These are phyloP conservation scores for Sebastes diaconus DNA, from an alignment of 2,797 vertebrate genomes.

Conservation along the genomic window DNA sequence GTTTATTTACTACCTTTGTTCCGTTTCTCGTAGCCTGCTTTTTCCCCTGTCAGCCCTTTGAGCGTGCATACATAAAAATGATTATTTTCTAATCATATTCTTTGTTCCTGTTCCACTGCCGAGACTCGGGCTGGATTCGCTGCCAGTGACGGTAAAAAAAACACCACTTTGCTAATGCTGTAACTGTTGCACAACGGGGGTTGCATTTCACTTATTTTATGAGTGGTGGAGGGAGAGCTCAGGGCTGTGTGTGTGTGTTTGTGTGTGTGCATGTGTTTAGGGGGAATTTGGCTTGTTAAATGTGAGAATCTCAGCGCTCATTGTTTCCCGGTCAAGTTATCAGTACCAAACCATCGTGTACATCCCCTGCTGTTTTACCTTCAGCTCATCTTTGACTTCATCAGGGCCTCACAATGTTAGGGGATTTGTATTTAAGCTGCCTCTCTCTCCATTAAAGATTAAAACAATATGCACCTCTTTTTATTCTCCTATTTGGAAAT, in stretches of 20 bases:
- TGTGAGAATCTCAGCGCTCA: constrained; percentile 56
- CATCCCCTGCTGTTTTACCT: constrained; percentile 29
- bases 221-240: constrained; percentile 54
- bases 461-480: background rate
- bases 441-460: background rate
- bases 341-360: constrained; percentile 12
- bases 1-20: constrained; percentile 49
- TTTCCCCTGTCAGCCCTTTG: constrained; percentile 10
- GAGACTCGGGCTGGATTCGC: constrained; percentile 40
- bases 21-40: constrained; percentile 22
- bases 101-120: constrained; percentile 52
- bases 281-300: constrained; percentile 67
- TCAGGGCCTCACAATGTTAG: background rate
- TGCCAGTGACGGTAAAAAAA: constrained; percentile 56
- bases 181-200: constrained; percentile 75
- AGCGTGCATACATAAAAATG: constrained; percentile 34
- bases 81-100: constrained; percentile 53
- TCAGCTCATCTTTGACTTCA: constrained; percentile 12
- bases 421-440: background rate
- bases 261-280: constrained; percentile 19
- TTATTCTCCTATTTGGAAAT: background rate
- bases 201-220: constrained; percentile 75
- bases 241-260: constrained; percentile 21
- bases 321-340: constrained; percentile 56
- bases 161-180: constrained; percentile 49